phyloP scores from a whole-genome alignment of 2,797 vertebrate genomes.

The Sternarchorhynchus goeldii region DNA sequence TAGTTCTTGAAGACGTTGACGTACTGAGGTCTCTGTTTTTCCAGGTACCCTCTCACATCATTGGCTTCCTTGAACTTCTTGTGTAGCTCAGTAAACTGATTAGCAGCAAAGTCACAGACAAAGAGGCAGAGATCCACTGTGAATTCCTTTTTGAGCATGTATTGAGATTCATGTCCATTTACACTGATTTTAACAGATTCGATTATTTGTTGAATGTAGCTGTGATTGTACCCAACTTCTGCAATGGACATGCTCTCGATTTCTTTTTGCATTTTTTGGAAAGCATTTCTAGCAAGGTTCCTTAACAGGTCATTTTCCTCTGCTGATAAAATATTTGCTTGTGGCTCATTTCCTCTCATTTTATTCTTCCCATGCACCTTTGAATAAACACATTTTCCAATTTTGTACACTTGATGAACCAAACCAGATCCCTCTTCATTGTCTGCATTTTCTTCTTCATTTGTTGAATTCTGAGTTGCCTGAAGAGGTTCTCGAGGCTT shows the following conservation, averaged over 20 bases:
- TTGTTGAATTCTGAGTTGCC: conserved; percentile 12
- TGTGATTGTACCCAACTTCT: conserved; percentile 43
- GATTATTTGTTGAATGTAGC: conserved; percentile 31
- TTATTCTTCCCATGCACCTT: no score
- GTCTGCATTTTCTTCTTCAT: not conserved
- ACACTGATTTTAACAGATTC: not conserved
- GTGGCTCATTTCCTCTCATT: no score
- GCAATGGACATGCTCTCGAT: not conserved
- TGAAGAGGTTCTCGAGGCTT: conserved; percentile 14
- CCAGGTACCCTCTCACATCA: conserved; percentile 58
- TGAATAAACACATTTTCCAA: no score
- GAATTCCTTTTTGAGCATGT: conserved; percentile 49
- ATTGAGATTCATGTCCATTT: not conserved
- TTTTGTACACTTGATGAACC: no score
- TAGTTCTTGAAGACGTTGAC: conserved; percentile 68
- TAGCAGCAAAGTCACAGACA: conserved; percentile 39
- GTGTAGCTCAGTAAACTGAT: conserved; percentile 52
- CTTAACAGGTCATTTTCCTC: no score
- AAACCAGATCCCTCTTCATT: not conserved
- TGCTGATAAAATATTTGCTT: no score
- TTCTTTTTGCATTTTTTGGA: no score
- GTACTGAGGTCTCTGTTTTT: conserved; percentile 64
- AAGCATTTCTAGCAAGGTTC: no score
- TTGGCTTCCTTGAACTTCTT: conserved; percentile 53
- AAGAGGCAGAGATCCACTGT: conserved; percentile 33